Conservation (phyloP, 1,140 invertebrate species). For the Drosophila lowei region DNA sequence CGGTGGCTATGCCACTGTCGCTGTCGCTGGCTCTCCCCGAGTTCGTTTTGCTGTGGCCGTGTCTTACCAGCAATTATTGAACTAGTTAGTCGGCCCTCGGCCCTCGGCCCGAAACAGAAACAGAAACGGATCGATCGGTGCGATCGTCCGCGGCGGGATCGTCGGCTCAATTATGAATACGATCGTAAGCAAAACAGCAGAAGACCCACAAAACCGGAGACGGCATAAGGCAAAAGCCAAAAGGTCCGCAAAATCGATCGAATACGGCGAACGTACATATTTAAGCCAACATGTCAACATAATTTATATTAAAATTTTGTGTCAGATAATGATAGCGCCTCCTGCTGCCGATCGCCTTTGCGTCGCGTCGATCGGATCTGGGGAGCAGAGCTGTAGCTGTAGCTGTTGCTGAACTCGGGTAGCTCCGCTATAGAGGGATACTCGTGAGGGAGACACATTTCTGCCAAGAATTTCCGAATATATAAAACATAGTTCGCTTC, state of each 20-base stretch:
- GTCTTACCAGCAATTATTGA: slow-evolving; percentile 75
- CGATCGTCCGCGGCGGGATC: slow-evolving; percentile 4
- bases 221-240: slow-evolving; percentile 12
- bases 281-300: slow-evolving; percentile 82
- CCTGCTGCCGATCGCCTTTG: slow-evolving; percentile 41
- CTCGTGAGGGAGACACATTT: too few species aligned
- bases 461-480: too few species aligned
- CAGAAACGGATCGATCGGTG: slow-evolving; percentile 1
- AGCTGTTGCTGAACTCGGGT: neutral
- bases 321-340: slow-evolving; percentile 82
- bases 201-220: neutral
- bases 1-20: slow-evolving; percentile 29
- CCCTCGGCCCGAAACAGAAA: slow-evolving; percentile 9
- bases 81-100: slow-evolving; percentile 57
- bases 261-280: slow-evolving; percentile 51
- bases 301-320: slow-evolving; percentile 83
- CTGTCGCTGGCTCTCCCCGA: neutral
- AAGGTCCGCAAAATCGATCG: slow-evolving; percentile 4
- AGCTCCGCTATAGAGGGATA: too few species aligned
- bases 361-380: neutral
- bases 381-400: neutral
- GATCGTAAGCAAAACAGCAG: slow-evolving; percentile 34
- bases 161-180: slow-evolving; percentile 44
- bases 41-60: slow-evolving; percentile 48
- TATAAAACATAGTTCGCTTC: too few species aligned